phyloP scores from a whole-genome alignment of 2,113 vertebrate genomes.

The Sturnira hondurensis region DNA sequence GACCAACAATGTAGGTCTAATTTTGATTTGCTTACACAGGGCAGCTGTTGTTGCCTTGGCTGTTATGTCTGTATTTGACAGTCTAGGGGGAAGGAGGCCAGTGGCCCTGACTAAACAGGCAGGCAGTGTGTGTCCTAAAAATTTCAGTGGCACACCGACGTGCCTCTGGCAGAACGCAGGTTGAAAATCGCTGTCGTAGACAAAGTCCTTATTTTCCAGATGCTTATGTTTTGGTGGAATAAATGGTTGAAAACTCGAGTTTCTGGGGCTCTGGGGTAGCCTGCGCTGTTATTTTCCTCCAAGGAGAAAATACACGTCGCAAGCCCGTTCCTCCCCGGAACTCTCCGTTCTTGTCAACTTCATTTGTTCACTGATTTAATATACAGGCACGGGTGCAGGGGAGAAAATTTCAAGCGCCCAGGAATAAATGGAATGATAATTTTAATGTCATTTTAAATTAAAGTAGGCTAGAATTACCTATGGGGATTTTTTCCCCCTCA shows the following conservation, averaged over 20 bases:
- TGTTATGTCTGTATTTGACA: not conserved
- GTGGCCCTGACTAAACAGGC: not conserved
- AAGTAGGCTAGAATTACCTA: conserved; percentile 46
- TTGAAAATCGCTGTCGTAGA: not conserved
- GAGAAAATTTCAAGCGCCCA: not conserved
- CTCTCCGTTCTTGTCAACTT: not conserved
- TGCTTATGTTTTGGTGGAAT: not conserved
- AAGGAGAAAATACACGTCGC: not conserved
- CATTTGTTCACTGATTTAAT: conserved; percentile 9
- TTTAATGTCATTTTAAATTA: conserved; percentile 60
- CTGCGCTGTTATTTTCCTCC: not conserved
- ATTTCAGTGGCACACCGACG: not conserved
- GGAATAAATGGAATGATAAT: conserved; percentile 43
- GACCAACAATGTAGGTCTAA: not conserved
- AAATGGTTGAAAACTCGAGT: not conserved
- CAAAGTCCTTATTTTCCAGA: not conserved
- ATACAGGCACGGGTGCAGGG: not conserved
- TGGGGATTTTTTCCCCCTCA: not conserved
- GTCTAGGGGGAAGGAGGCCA: not conserved
- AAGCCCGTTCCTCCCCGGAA: not conserved
- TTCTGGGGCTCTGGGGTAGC: not conserved
- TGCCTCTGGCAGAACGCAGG: not conserved
- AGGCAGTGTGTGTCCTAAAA: not conserved
- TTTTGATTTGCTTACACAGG: not conserved
- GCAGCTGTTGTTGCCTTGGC: not conserved